Base-by-base conservation (phyloP, 53 echinoderm and acorn worm species). In the Holothuria leucospilota region DNA sequence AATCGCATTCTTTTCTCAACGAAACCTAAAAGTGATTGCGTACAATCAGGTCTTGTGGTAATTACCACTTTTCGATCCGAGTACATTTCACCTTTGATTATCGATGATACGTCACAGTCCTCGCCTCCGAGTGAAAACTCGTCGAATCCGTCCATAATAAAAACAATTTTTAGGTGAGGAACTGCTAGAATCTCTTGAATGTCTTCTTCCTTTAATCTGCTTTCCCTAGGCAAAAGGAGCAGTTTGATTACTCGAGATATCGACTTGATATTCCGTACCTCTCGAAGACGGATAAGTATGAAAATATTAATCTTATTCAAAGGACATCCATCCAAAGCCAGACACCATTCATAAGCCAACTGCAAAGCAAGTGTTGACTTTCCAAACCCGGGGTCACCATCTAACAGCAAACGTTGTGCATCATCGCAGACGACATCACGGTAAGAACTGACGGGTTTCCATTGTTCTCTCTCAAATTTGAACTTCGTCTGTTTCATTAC, bases 91-190 rank as follows among this genome's bases (percentile, higher is more conserved):
- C 21, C 12, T 21, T 63, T 6, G 63, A 63, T 63, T 4, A 63
- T 21, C 63, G 6, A 23, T 5, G 26, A 21, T 21, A 63, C 26
- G 6, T 63, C 63, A 25, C 26, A 23, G 6, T 63, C 63, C 63
- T 11, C 26, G 6, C 6, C 26, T 25, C 5, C 6, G 5, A 4
- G 21, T 25, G 63, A 23, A 25, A 63, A 63, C 12, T 63, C 63
- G 63, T 63, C 63, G 12, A 23, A 63, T 63, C 63, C 63, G 63
- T 63, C 63, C n/a, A 63, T 21, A 25, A 63, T 63, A 13, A 63
- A 11, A 21, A 63, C 63, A 25, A 63, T 13, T 25, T 11, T 63
- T 5, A 63, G 63, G 4, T 21, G n/a, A 7, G n/a, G 21, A 6
- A 25, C 6, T 5, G 63, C 21, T 21, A 63, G 63, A 25, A 63